Conservation (phyloP, 2,113 vertebrate species). For the Addax nasomaculatus region DNA sequence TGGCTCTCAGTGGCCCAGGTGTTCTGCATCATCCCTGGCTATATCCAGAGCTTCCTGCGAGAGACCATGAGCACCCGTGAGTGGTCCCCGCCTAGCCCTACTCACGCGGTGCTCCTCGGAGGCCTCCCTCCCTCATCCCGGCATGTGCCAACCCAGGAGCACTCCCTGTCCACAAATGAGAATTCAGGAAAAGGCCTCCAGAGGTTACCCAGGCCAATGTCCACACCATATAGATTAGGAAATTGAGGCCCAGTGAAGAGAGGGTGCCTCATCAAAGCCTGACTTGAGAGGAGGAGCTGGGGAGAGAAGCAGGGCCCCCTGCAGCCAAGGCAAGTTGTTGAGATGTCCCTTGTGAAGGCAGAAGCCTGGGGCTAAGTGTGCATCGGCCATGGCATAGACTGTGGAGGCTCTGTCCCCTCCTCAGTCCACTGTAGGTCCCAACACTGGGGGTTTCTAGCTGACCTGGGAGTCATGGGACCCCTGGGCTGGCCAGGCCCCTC, state of each 20-base stretch:
- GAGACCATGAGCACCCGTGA: conserved; percentile 79
- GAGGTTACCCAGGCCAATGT: not conserved
- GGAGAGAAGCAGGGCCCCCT: not conserved
- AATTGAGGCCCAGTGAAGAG: not conserved
- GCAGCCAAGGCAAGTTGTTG: fast-evolving
- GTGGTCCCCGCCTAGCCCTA: conserved; percentile 53
- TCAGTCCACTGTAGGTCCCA: not conserved
- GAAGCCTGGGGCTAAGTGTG: fast-evolving
- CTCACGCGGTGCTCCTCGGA: fast-evolving
- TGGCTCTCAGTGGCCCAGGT: conserved; percentile 76
- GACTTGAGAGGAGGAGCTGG: not conserved
- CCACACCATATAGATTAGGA: not conserved
- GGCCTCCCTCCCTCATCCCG: not conserved
- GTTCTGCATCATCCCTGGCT: conserved; percentile 88
- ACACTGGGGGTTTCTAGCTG: not conserved
- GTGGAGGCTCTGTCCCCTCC: not conserved
- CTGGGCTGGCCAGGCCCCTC: not conserved
- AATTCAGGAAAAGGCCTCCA: not conserved
- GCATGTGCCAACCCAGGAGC: fast-evolving
- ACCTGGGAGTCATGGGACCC: not conserved
- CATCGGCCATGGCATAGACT: fast-evolving
- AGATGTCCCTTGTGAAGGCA: no score
- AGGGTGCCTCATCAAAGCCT: not conserved
- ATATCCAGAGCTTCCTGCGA: conserved; percentile 80
- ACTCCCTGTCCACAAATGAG: fast-evolving